These are phyloP conservation scores for Diacarnus erythraeanus DNA, from an alignment of 37 sponge, comb jelly and placozoan species.

Conservation along the genomic window DNA sequence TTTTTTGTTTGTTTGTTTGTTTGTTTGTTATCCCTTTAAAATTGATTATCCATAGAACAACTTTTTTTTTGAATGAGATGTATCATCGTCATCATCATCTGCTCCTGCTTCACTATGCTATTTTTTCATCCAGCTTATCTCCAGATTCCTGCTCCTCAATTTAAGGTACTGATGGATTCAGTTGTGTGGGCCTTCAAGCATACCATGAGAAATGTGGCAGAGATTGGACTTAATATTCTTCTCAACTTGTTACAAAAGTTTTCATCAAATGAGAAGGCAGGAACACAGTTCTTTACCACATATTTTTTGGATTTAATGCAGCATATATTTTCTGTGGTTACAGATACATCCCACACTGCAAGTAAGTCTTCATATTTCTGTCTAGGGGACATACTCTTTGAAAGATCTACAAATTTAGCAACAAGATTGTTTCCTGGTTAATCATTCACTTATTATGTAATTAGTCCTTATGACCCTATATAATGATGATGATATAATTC, in stretches of 20 bases:
- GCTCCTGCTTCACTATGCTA: neutral
- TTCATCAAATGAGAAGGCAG: slow-evolving; percentile 42
- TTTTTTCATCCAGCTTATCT: slow-evolving; percentile 68
- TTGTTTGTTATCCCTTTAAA: neutral
- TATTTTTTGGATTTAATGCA: slow-evolving; percentile 87
- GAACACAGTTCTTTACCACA: slow-evolving; percentile 85
- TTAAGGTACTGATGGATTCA: slow-evolving; percentile 90
- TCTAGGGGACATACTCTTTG: too few species aligned
- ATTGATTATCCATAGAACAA: neutral
- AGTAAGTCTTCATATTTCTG: slow-evolving; percentile 36
- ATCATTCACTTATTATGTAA: too few species aligned
- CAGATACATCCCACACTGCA: slow-evolving; percentile 91
- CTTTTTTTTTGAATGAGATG: neutral
- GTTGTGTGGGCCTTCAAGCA: slow-evolving; percentile 97
- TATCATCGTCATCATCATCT: neutral
- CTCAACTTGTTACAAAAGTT: slow-evolving; percentile 79
- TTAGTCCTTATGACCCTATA: too few species aligned
- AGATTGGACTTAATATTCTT: slow-evolving; percentile 81
- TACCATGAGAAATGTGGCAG: slow-evolving; percentile 97
- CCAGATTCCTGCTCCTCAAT: slow-evolving; percentile 80
- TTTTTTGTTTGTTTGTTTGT: neutral
- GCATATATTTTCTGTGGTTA: slow-evolving; percentile 91
- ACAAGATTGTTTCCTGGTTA: too few species aligned
- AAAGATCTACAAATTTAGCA: too few species aligned
- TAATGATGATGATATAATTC: too few species aligned